Conservation (phyloP, 2,888 invertebrate species). For the Pyrochroa serraticornis region DNA sequence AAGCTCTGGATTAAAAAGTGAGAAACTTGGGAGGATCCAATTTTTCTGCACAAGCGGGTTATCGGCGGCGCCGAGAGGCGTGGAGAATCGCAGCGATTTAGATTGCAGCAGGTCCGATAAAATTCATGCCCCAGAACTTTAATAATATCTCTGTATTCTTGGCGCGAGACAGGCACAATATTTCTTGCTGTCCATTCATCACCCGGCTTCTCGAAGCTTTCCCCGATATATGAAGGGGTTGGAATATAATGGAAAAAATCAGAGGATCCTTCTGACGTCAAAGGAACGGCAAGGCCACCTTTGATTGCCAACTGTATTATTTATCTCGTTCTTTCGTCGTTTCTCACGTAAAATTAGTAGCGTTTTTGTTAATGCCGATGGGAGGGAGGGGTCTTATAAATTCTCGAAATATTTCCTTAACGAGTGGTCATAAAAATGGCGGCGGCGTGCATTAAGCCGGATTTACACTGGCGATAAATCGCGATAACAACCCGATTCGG, state of each 20-base stretch:
- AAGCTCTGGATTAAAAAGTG: neutral
- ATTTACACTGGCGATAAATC: slow-evolving; percentile 19
- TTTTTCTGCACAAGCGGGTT: too few species aligned
- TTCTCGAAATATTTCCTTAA: slow-evolving; percentile 9
- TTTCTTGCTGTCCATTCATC: slow-evolving; percentile 42
- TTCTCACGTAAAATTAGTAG: slow-evolving; percentile 15
- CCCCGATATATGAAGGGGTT: slow-evolving; percentile 31
- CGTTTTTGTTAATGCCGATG: neutral
- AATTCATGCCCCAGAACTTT: slow-evolving; percentile 28
- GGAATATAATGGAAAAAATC: slow-evolving; percentile 39
- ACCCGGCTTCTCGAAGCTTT: slow-evolving; percentile 29
- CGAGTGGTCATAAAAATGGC: slow-evolving; percentile 19
- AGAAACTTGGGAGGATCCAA: neutral
- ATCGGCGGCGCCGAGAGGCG: too few species aligned
- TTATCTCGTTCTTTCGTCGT: slow-evolving; percentile 14
- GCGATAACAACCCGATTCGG: slow-evolving; percentile 19
- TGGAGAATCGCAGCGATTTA: slow-evolving; percentile 21
- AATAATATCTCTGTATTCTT: slow-evolving; percentile 32
- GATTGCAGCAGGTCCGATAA: slow-evolving; percentile 21
- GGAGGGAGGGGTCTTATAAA: slow-evolving; percentile 3
- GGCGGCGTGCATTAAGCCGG: slow-evolving; percentile 9
- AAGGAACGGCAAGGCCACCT: slow-evolving; percentile 33
- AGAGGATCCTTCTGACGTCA: slow-evolving; percentile 33
- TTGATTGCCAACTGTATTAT: slow-evolving; percentile 36
- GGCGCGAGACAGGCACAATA: slow-evolving; percentile 38